Conservation (phyloP, 2,888 invertebrate genomes). For the Scaptomyza flava region DNA sequence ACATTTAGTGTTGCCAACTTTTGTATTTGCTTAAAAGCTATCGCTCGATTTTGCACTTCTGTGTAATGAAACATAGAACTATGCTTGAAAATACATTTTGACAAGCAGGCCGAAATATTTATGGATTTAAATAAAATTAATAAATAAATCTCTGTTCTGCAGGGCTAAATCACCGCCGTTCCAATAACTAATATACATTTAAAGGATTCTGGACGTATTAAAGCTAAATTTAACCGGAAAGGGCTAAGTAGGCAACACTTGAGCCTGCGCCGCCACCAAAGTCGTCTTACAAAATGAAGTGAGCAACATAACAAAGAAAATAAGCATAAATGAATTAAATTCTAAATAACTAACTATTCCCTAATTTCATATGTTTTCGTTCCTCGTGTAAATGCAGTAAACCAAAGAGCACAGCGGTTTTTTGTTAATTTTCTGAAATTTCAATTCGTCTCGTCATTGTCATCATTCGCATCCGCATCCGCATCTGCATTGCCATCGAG, state of each 20-base stretch:
- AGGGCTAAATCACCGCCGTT: slow-evolving; percentile 27
- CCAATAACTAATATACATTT: slow-evolving; percentile 19
- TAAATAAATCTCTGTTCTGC: slow-evolving; percentile 17
- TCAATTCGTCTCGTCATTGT: slow-evolving; percentile 61
- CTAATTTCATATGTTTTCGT: slow-evolving; percentile 1
- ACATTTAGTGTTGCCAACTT: slow-evolving; percentile 64
- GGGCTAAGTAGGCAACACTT: slow-evolving; percentile 62
- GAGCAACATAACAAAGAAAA: slow-evolving; percentile 40
- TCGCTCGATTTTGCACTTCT: background rate
- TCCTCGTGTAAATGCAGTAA: slow-evolving; percentile 41
- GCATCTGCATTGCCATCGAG: slow-evolving; percentile 41
- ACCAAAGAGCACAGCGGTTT: slow-evolving; percentile 63
- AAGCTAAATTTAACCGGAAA: slow-evolving; percentile 51
- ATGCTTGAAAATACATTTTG: background rate
- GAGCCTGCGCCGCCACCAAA: slow-evolving; percentile 64
- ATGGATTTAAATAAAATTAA: background rate
- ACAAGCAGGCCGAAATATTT: background rate
- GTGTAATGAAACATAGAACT: background rate
- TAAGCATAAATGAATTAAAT: slow-evolving; percentile 2
- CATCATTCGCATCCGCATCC: slow-evolving; percentile 35
- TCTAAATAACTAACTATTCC: slow-evolving; percentile 7
- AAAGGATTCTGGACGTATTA: slow-evolving; percentile 41
- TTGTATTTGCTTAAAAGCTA: slow-evolving; percentile 43
- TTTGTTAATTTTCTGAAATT: slow-evolving; percentile 70
- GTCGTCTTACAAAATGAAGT: slow-evolving; percentile 72